Conservation (phyloP, 1,140 invertebrate species). For the Drosophila azteca region DNA sequence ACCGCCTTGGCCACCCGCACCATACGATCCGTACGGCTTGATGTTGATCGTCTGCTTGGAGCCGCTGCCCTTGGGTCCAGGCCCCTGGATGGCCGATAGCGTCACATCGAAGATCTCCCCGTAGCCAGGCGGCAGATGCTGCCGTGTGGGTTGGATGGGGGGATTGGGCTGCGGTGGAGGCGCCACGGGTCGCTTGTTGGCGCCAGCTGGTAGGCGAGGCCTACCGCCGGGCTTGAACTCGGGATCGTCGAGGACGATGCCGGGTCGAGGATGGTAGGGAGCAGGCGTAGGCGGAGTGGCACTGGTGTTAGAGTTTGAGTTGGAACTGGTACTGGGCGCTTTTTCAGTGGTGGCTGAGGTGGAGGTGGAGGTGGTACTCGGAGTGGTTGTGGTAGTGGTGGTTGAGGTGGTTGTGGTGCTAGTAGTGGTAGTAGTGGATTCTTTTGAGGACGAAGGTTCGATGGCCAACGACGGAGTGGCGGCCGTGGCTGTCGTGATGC, state of each 20-base stretch:
- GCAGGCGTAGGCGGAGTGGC: conserved; percentile 46
- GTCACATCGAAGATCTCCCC: conserved; percentile 95
- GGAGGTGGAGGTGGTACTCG: conserved; percentile 48
- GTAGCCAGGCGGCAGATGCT: conserved; percentile 84
- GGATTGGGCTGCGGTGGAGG: conserved; percentile 62
- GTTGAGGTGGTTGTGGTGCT: conserved; percentile 59
- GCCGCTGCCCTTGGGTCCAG: conserved; percentile 85
- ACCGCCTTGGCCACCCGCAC: conserved; percentile 11
- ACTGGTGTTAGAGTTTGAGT: conserved; percentile 47
- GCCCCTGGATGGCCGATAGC: conserved; percentile 93
- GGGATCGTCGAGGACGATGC: conserved; percentile 92
- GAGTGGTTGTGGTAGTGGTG: conserved; percentile 20
- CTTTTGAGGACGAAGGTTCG: conserved; percentile 53
- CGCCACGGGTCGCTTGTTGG: conserved; percentile 71
- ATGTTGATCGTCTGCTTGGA: conserved; percentile 83
- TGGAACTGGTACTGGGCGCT: conserved; percentile 31
- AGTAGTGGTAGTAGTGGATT: conserved; percentile 38
- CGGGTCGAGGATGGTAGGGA: conserved; percentile 89
- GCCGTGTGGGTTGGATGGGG: conserved; percentile 75
- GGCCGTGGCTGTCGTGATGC: neutral
- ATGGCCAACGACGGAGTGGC: conserved; percentile 33
- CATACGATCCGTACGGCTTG: conserved; percentile 76
- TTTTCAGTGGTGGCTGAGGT: conserved; percentile 57
- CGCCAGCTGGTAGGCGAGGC: conserved; percentile 72
- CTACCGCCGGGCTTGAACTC: conserved; percentile 88